Evolutionary conservation across 2,113 vertebrate genomes (phyloP), one percentile per base, ranked within the genome.

Genomic region (Rhagologus leucostigma): DNA sequence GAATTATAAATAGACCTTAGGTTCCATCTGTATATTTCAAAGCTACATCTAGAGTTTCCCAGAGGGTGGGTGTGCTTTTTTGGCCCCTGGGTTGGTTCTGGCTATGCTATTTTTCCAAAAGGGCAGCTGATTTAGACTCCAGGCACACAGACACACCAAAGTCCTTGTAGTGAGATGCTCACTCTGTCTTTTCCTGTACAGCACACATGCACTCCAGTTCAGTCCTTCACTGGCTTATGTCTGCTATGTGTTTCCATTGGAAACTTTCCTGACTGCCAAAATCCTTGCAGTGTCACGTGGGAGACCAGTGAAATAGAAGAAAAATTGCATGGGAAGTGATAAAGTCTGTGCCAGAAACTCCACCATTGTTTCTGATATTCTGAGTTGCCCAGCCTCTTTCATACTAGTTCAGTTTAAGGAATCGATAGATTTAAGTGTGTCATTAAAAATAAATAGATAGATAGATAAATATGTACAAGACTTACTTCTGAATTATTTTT

Each of bases 1-100:
- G 79, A 91, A 67, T 91, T 96, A 86, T 80, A 92, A 86, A 88
- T 67, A 86, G 79, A 80, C 4, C 9, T 26, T 52, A 53, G 75
- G 52, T 83, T 89, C 71, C 68, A 84, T 77, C 73, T 93, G 39
- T 80, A 57, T 56, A 74, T 90, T 86, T 80, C 7, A 5, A 67
- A 83, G 55, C 56, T 41, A 56, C 52, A 86, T 75, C 27, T 33
- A 77, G 78, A 65, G 42, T 57, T 85, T 89, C 24, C 35, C 65
- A 90, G 63, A 73, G 85, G 60, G 52, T 60, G 5, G 19, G 22
- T 39, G 17, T 91, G 63, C 32, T 65, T 75, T 77, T 74, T 77
- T 69, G 33, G 63, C 33, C 46, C 26, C 42, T 56, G 30, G 30
- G 1, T 37, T 85, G 65, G 13, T 71, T 86, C 63, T 91, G 52